These are phyloP conservation scores for Cantharis rustica DNA, from an alignment of 2,888 invertebrate genomes.

Conservation along the genomic window DNA sequence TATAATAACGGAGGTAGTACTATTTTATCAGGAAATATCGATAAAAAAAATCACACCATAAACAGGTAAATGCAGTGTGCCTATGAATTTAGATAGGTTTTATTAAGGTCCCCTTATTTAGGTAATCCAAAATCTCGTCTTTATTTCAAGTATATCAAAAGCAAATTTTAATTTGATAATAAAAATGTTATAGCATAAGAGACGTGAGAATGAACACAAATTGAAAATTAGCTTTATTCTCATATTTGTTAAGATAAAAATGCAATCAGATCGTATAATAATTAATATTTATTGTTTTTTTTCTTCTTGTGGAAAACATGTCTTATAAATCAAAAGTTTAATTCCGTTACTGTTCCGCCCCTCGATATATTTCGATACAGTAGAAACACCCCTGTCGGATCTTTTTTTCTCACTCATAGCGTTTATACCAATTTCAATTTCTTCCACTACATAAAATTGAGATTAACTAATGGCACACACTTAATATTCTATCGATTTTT, in stretches of 20 bases:
- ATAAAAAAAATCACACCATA: neutral
- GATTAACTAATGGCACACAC: conserved; percentile 31
- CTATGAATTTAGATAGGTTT: conserved; percentile 55
- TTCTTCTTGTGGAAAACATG: conserved; percentile 6
- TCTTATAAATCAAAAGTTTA: conserved; percentile 42
- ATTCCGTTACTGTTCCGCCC: conserved; percentile 43
- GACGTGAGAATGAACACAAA: conserved; percentile 55
- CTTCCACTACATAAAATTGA: conserved; percentile 37
- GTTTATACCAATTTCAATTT: conserved; percentile 31
- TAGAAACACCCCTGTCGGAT: conserved; percentile 29
- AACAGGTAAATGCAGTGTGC: conserved; percentile 42
- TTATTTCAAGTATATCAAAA: conserved; percentile 31
- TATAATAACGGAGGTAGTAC: neutral
- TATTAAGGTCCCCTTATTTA: conserved; percentile 26
- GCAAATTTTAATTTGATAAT: conserved; percentile 51
- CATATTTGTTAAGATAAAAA: conserved; percentile 11
- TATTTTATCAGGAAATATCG: neutral
- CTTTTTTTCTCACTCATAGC: conserved; percentile 31
- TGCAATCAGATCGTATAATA: conserved; percentile 16
- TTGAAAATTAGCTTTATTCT: conserved; percentile 50
- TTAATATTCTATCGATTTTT: conserved; percentile 1
- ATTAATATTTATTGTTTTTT: conserved; percentile 16
- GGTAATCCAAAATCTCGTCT: conserved; percentile 9
- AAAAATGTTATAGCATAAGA: conserved; percentile 50
- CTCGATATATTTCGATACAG: conserved; percentile 41